A percentile compares a stretch with the other conserved stretches of the same genome.
phyloP scores from a whole-genome alignment of 2,113 vertebrate species.

The Sinocyclocheilus rhinocerous region DNA sequence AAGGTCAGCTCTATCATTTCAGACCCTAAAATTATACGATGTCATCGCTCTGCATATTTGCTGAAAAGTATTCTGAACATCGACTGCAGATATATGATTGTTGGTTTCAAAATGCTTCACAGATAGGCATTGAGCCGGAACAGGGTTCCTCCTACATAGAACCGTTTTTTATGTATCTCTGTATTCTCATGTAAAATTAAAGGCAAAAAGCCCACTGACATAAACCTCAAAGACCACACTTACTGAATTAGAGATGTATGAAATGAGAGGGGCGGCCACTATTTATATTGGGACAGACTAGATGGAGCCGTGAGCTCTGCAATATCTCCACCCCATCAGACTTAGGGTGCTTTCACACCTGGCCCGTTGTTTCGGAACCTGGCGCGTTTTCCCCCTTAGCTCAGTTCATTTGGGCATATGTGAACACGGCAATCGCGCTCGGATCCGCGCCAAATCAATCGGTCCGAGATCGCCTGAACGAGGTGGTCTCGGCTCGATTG shows the following conservation, averaged over 20 bases:
- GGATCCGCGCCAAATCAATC: too few relatives aligned
- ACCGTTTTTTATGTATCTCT: not conserved
- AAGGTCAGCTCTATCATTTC: not conserved
- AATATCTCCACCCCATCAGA: not conserved
- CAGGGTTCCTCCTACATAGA: not conserved
- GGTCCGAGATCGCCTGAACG: too few relatives aligned
- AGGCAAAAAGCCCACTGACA: not conserved
- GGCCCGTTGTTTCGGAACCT: too few relatives aligned
- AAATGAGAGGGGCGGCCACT: not conserved
- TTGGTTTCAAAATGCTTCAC: not conserved
- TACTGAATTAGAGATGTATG: conserved; percentile 17
- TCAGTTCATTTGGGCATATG: too few relatives aligned
- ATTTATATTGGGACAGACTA: not conserved
- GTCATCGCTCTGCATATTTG: not conserved
- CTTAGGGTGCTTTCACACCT: too few relatives aligned
- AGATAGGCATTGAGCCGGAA: not conserved
- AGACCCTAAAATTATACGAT: not conserved
- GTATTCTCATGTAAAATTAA: not conserved
- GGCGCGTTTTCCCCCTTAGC: too few relatives aligned
- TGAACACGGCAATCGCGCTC: too few relatives aligned
- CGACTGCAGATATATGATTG: not conserved
- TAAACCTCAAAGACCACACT: not conserved
- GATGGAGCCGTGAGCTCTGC: not conserved
- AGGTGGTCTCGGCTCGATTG: too few relatives aligned
- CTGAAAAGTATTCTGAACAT: not conserved